Evolutionary conservation across 2,113 vertebrate species (phyloP), one percentile per base, ranked within the genome.

Genomic region (Alethe diademata): DNA sequence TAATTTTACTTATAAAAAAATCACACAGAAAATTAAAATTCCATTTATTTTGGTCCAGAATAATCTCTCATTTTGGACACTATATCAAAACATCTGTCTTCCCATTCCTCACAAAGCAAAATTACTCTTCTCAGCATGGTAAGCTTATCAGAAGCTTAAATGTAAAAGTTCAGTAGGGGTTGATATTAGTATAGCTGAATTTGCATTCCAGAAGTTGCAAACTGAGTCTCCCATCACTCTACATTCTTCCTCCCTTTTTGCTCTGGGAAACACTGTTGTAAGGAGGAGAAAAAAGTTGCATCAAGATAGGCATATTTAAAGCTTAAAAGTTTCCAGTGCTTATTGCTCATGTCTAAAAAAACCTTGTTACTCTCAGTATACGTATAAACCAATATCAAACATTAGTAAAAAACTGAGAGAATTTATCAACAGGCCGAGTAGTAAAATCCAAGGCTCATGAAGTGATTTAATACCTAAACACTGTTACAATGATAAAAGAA

Each of bases 51-150:
- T 36, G 7, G 57, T 91, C 48, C 54, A 93, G 54, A 95, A 76
- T n/a, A 12, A 6, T 33, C 67, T 90, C 51, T 91, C 57, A 95
- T 96, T 86, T 95, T 48, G 31, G n/a, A 57, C 31, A 58, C 45
- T 40, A 78, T 6, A 69, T 43, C 86, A 83, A 91, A 93, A 56
- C 31, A 88, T 29, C 17, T 81, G 83, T 94, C 38, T 72, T 92
- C 29, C 78, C 75, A 40, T 71, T 96, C 79, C 31, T 92, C 28
- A 91, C 40, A 85, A 90, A 72, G 33, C 17, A 62, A 95, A 96
- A 95, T 96, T 90, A 90, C n/a, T 90, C 35, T 88, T 91, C 91
- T 82, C 94, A 96, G 66, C 56, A 81, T 70, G 45, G 17, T 69
- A 88, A 85, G 19, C 43, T 90, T 95, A 87, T 93, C 86, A 89